Conservation (phyloP, 2,888 invertebrate genomes). For the Cylloceria caligata region DNA sequence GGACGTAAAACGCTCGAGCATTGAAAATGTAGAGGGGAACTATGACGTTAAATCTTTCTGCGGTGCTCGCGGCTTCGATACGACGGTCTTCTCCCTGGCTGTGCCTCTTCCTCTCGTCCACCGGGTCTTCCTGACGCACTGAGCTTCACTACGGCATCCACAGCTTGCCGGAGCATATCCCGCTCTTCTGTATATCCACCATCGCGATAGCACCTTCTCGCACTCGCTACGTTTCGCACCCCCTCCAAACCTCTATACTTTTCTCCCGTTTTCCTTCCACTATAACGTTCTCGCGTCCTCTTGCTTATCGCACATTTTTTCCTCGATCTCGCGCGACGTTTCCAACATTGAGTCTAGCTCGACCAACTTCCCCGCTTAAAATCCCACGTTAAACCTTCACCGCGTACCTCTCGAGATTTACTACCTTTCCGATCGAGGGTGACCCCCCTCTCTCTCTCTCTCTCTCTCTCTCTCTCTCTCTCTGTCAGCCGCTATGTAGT, state of each 20-base stretch:
- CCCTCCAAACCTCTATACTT: background rate
- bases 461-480: conserved; percentile 10
- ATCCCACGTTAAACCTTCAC: conserved; percentile 55
- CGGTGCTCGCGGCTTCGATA: conserved; percentile 17
- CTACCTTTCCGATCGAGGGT: conserved; percentile 56
- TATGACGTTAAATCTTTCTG: conserved; percentile 72
- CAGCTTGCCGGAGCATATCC: background rate
- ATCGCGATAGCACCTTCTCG: conserved; percentile 14
- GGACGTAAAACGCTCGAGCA: conserved; percentile 69
- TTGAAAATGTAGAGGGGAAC: conserved; percentile 73
- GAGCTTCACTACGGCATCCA: background rate
- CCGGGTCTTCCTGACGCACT: background rate
- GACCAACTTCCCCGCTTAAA: conserved; percentile 42
- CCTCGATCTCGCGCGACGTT: conserved; percentile 46
- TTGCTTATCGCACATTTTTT: conserved; percentile 40
- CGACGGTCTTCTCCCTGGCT: conserved; percentile 16
- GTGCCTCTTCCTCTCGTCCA: background rate
- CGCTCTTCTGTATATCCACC: background rate
- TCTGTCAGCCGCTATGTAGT: conserved; percentile 27
- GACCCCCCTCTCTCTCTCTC: conserved; percentile 27
- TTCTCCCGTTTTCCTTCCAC: conserved; percentile 54
- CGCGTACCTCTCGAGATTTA: conserved; percentile 70
- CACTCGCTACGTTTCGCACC: background rate
- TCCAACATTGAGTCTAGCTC: conserved; percentile 41
- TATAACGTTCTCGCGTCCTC: conserved; percentile 24